Evolutionary conservation across 2,888 invertebrate genomes (phyloP), one percentile per base, ranked within the genome.

Genomic region (Calephelis perditalis): DNA sequence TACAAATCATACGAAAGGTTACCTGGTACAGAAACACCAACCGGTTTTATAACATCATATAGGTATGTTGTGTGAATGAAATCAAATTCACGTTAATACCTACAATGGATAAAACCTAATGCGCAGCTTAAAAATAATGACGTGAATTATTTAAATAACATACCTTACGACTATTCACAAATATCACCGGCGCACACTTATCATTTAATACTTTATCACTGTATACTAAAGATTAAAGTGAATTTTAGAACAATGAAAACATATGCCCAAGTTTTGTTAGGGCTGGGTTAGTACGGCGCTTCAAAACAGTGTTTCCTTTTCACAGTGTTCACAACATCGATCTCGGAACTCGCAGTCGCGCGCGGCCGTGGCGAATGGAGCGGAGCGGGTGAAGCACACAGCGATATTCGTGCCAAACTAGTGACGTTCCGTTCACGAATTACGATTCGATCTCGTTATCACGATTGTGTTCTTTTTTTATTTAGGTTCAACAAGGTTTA

Each of bases 111-210:
- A 72, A 81, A 76, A 79, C 74, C 75, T 75, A 81, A 72, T 78
- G 76, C 74, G 73, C 72, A 79, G 67, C 70, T 67, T 67, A 73
- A 75, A 71, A 77, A 75, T 64, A 71, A 78, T 80, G 80, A 81
- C 79, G 79, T 79, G 80, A 82, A 77, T 75, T 72, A 70, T 74
- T 76, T 79, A 80, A 78, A 77, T 81, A 79, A 74, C 83, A 73
- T 83, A 87, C 86, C 86, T 84, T 75, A 63, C 63, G 40, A 62
- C 67, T 75, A 72, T 71, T 71, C 73, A 73, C 73, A 73, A 68
- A 64, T 69, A 71, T 65, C 63, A 66, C 63, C 67, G 64, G 64
- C 67, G 67, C 56, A 64, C 73, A 75, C 73, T 70, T 61, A 77
- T 71, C 71, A 26, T 68, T 57, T 59, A 59, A 67, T 63, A 67